Evolutionary conservation across 2,797 vertebrate genomes (phyloP).

Genomic region (Pelobates cultripes): DNA sequence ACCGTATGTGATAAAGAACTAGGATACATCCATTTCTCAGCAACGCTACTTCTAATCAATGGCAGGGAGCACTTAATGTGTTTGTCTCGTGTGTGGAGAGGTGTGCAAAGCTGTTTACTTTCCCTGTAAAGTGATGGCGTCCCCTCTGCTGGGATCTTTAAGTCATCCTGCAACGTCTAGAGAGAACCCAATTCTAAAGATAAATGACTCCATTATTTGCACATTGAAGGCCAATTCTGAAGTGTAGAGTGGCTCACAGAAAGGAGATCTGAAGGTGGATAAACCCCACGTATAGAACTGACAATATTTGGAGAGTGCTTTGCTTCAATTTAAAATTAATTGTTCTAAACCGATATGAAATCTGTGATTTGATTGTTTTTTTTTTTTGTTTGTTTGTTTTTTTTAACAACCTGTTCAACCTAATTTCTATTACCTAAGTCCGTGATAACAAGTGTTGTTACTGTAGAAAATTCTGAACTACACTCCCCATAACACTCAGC

Average conservation of each 20-base stretch:
- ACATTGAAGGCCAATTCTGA: no score
- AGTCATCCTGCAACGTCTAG: slow-evolving; percentile 57
- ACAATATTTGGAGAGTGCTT: background rate
- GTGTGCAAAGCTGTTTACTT: slow-evolving; percentile 65
- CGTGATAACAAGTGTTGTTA: no score
- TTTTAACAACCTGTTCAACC: no score
- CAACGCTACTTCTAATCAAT: slow-evolving; percentile 69
- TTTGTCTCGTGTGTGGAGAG: slow-evolving; percentile 55
- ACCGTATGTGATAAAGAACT: slow-evolving; percentile 69
- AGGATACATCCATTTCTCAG: slow-evolving; percentile 73
- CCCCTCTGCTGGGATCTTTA: slow-evolving; percentile 58
- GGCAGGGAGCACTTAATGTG: slow-evolving; percentile 62
- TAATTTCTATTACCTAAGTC: no score
- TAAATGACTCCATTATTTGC: slow-evolving; percentile 66
- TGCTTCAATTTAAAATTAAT: no score
- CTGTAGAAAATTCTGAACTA: no score
- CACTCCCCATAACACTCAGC: no score
- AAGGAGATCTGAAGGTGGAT: background rate
- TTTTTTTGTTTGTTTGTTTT: no score
- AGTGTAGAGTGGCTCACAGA: slow-evolving; percentile 45
- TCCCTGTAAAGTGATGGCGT: slow-evolving; percentile 63
- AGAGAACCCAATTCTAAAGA: slow-evolving; percentile 63
- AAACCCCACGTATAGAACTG: background rate
- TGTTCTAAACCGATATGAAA: no score
- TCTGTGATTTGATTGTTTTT: no score